Percentiles rank a stretch among this genome's conserved stretches.
Evolutionary conservation across 2,888 invertebrate genomes (phyloP).

Genomic region (Eupithecia tripunctaria): DNA sequence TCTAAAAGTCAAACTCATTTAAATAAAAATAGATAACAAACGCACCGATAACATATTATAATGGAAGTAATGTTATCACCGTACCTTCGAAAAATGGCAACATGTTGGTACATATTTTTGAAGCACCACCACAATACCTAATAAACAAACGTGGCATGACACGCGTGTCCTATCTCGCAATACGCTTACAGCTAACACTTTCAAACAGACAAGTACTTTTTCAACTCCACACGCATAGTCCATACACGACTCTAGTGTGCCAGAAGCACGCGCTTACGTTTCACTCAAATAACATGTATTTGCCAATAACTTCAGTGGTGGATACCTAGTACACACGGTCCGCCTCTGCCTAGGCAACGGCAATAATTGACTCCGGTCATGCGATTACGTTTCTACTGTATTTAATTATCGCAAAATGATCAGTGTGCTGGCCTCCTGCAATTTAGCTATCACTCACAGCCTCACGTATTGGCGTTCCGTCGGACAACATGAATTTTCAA

Average conservation of each 20-base stretch:
- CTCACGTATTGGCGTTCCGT: conserved; percentile 61
- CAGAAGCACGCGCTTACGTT: conserved; percentile 72
- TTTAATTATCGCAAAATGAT: conserved; percentile 84
- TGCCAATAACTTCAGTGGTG: conserved; percentile 63
- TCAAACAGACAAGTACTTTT: conserved; percentile 36
- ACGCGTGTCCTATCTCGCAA: conserved; percentile 18
- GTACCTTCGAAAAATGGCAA: neutral
- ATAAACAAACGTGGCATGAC: neutral
- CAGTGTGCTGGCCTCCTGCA: conserved; percentile 78
- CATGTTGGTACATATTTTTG: neutral
- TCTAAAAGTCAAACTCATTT: neutral
- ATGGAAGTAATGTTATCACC: too few relatives aligned
- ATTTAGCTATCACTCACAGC: conserved; percentile 84
- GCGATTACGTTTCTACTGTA: conserved; percentile 82
- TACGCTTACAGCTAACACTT: conserved; percentile 22
- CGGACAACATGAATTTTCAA: conserved; percentile 66
- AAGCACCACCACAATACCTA: neutral
- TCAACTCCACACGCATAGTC: conserved; percentile 47
- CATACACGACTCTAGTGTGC: conserved; percentile 47
- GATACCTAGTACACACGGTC: conserved; percentile 62
- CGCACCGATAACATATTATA: neutral
- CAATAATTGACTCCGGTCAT: conserved; percentile 82
- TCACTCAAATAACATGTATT: conserved; percentile 76
- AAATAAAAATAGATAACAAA: neutral
- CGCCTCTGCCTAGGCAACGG: conserved; percentile 77